Evolutionary conservation across 2,797 vertebrate species (phyloP), one percentile per base, ranked within the genome.

Genomic region (Mus spretus): DNA sequence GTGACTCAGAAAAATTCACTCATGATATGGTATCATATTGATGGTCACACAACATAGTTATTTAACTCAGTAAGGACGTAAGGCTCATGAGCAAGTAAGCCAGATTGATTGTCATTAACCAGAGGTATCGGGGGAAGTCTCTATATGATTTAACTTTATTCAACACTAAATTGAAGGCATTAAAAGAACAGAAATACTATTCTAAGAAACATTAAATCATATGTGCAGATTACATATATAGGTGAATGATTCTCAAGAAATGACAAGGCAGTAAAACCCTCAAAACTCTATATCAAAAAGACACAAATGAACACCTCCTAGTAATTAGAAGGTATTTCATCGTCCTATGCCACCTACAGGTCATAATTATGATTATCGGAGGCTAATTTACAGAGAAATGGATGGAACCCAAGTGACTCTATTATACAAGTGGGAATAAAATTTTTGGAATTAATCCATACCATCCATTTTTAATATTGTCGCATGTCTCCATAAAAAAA

Each of bases 271-370:
- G 55, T 91, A 89, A 96, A 96, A 90, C 88, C 28, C 20, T 90
- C 1, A 4, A 89, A 95, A 77, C 20, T 70, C 70, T 15, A 67
- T 93, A 96, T 14, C 79, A 24, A 83, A 28, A 67, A 67, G 94
- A 88, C 34, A 87, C 61, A 96, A 92, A 95, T 90, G 22, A 94
- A 55, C 0, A 82, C 57, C 95, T 90, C 37, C 90, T 94, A 92
- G 91, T 91, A 96, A 95, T 94, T 93, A 77, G n/a, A 59, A 96
- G n/a, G 70, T 40, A 93, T 94, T 91, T 97, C 61, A 93, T 81
- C 91, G 57, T 95, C 93, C 57, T 87, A 92, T 6, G 0, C 3
- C 3, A 94, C 77, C 89, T 95, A 89, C 84, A 80, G 63, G 92
- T 94, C 83, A 65, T 84, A 96, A 95, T 96, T 97, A 89, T 57